phyloP scores from a whole-genome alignment of 1,140 invertebrate species.

The Heliconius congener region DNA sequence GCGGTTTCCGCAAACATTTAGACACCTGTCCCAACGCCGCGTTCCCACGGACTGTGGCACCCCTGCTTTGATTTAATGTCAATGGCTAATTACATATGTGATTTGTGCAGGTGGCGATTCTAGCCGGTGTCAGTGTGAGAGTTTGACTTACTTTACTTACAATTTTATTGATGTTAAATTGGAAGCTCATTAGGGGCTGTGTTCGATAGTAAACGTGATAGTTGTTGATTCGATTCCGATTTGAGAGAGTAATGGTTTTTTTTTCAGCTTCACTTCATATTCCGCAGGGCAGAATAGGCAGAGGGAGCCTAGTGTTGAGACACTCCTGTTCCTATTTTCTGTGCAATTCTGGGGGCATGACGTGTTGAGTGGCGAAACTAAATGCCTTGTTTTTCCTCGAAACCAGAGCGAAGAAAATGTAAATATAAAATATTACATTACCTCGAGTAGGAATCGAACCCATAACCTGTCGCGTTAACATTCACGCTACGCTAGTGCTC shows the following conservation, averaged over 20 bases:
- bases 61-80: conserved; percentile 25
- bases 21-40: conserved; percentile 53
- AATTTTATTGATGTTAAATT: neutral
- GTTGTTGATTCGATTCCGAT: neutral
- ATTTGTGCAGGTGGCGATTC: conserved; percentile 19
- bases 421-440: too few species aligned
- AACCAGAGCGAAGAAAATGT: neutral
- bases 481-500: too few species aligned
- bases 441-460: too few species aligned
- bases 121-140: neutral
- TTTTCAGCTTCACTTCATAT: too few species aligned
- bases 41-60: conserved; percentile 56
- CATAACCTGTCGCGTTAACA: too few species aligned
- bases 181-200: neutral
- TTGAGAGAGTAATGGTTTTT: neutral
- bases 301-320: too few species aligned
- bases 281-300: too few species aligned
- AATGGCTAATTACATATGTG: conserved; percentile 31
- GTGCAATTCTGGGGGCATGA: too few species aligned
- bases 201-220: neutral
- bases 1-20: conserved; percentile 5
- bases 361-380: too few species aligned
- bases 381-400: too few species aligned
- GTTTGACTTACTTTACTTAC: neutral
- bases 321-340: too few species aligned